Evolutionary conservation across 2,888 invertebrate genomes (phyloP).

Genomic region (Erebia palarica): DNA sequence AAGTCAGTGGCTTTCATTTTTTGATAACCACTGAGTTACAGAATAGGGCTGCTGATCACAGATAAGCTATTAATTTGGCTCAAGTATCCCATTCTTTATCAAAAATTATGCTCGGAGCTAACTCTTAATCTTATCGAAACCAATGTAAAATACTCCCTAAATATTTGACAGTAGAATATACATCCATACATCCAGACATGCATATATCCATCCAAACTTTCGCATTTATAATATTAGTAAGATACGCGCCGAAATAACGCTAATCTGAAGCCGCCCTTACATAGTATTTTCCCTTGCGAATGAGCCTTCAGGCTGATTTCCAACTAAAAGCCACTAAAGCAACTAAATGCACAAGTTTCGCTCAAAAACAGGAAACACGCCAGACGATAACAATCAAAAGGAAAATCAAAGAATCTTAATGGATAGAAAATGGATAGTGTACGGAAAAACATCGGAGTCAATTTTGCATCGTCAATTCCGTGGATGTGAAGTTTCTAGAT

Average conservation of each 20-base stretch:
- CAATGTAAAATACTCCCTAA: slow-evolving; percentile 27
- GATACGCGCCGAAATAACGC: no score
- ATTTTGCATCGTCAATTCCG: slow-evolving; percentile 70
- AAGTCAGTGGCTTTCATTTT: no score
- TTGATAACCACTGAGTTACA: no score
- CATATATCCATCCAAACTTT: no score
- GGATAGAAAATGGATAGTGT: slow-evolving; percentile 76
- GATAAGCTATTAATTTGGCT: slow-evolving; percentile 80
- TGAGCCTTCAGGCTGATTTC: not conserved
- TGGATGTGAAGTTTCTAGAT: slow-evolving; percentile 44
- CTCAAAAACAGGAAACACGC: slow-evolving; percentile 46
- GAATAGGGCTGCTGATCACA: no score
- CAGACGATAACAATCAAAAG: slow-evolving; percentile 62
- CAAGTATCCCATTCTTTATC: slow-evolving; percentile 70
- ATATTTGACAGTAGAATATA: slow-evolving; percentile 27
- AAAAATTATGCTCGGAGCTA: slow-evolving; percentile 54
- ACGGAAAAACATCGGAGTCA: slow-evolving; percentile 64
- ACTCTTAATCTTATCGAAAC: slow-evolving; percentile 40
- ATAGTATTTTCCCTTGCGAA: not conserved
- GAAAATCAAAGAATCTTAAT: slow-evolving; percentile 71
- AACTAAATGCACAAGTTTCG: slow-evolving; percentile 45
- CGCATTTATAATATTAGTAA: no score
- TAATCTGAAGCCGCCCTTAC: not conserved
- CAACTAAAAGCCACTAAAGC: slow-evolving; percentile 13
- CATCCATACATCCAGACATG: no score